These are phyloP conservation scores for Rutilus rutilus DNA, from an alignment of 2,113 vertebrate genomes.

Conservation along the genomic window DNA sequence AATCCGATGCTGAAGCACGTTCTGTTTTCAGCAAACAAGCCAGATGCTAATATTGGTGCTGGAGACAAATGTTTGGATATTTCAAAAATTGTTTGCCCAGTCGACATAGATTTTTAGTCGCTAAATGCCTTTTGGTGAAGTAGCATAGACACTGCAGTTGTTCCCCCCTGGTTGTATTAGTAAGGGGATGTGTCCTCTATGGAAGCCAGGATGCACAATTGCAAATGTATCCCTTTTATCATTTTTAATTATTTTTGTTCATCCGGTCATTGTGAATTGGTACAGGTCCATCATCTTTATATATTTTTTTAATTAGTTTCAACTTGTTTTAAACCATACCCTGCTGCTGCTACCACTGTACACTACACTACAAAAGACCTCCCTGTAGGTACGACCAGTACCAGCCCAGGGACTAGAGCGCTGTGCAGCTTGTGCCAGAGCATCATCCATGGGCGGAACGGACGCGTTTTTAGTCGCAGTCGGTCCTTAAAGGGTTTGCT, in stretches of 20 bases:
- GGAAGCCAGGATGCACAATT: conserved; percentile 58
- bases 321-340: conserved; percentile 49
- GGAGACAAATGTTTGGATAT: conserved; percentile 3
- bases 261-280: neutral
- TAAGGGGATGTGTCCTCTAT: conserved; percentile 35
- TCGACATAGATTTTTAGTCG: conserved; percentile 9
- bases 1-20: neutral
- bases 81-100: neutral
- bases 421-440: conserved; percentile 22
- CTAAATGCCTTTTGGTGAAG: conserved; percentile 6
- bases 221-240: conserved; percentile 62
- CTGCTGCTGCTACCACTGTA: conserved; percentile 78
- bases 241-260: conserved; percentile 45
- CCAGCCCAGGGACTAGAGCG: conserved; percentile 2
- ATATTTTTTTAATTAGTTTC: conserved; percentile 63
- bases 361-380: conserved; percentile 61
- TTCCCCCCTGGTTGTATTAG: conserved; percentile 13
- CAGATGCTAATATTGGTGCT: conserved; percentile 12
- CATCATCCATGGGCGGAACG: neutral
- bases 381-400: conserved; percentile 19
- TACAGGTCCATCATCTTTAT: neutral
- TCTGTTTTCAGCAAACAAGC: neutral
- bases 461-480: neutral
- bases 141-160: conserved; percentile 33
- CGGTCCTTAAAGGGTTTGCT: neutral